Percentiles rank a stretch among this genome's conserved stretches.
Conservation (phyloP, 2,888 invertebrate genomes). For the Exocentrus adspersus region DNA sequence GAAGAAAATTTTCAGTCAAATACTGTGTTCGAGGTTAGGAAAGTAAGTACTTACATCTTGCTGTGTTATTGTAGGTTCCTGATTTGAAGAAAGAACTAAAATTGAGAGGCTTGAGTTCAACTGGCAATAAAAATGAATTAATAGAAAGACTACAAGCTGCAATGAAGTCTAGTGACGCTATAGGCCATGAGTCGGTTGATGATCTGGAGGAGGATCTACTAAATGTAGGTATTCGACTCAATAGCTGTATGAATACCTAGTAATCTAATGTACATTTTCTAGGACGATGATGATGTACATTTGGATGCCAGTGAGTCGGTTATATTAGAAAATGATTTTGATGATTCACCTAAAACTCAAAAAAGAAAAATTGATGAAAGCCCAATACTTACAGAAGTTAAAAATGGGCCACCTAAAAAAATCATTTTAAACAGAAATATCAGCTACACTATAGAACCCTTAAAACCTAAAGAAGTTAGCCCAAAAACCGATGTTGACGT, state of each 20-base stretch:
- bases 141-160: constrained; percentile 78
- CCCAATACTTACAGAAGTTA: constrained; percentile 47
- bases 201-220: constrained; percentile 69
- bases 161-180: constrained; percentile 59
- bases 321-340: constrained; percentile 57
- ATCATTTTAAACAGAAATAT: constrained; percentile 70
- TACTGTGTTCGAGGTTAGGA: constrained; percentile 30
- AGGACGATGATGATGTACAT: constrained; percentile 60
- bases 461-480: constrained; percentile 46
- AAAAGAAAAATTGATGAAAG: constrained; percentile 53
- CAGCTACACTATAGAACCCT: constrained; percentile 45
- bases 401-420: constrained; percentile 67
- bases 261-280: constrained; percentile 27
- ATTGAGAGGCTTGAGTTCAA: constrained; percentile 75
- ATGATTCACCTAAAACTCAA: constrained; percentile 47
- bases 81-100: constrained; percentile 87
- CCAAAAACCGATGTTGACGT: neutral
- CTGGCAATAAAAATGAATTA: constrained; percentile 86
- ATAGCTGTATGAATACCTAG: neutral
- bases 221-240: constrained; percentile 59
- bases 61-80: constrained; percentile 76
- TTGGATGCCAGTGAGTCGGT: constrained; percentile 57
- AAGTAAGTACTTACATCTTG: constrained; percentile 10
- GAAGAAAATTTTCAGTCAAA: no score
- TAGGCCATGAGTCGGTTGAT: constrained; percentile 63